These are phyloP conservation scores for Drosophila sechellia DNA, from an alignment of 1,140 invertebrate genomes.

Conservation along the genomic window DNA sequence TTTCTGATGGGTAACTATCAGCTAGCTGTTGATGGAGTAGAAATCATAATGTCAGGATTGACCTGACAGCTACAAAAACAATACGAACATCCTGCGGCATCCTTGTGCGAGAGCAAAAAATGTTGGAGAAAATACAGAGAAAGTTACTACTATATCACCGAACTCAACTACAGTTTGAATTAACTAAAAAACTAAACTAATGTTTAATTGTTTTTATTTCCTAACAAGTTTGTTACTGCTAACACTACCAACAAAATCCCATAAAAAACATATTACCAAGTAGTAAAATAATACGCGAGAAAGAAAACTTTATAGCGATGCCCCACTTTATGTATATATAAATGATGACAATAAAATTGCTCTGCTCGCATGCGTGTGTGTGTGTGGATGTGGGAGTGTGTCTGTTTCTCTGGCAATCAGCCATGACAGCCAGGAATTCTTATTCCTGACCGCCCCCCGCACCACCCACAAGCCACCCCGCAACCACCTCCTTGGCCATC, in stretches of 20 bases:
- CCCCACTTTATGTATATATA: slow-evolving; percentile 46
- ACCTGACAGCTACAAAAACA: slow-evolving; percentile 31
- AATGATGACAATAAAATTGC: slow-evolving; percentile 52
- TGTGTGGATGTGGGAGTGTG: slow-evolving; percentile 20
- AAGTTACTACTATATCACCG: background rate
- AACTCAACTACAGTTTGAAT: too few species aligned
- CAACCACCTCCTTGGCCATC: slow-evolving; percentile 4
- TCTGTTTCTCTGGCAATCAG: slow-evolving; percentile 38
- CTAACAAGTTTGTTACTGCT: too few species aligned
- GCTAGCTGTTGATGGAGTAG: slow-evolving; percentile 30
- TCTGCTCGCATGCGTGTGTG: slow-evolving; percentile 17
- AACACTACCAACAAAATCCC: too few species aligned
- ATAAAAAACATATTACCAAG: background rate
- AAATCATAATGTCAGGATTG: slow-evolving; percentile 48
- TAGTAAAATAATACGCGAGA: background rate
- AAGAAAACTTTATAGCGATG: slow-evolving; percentile 8
- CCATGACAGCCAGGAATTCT: slow-evolving; percentile 46
- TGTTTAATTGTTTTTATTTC: too few species aligned
- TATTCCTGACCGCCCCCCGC: background rate
- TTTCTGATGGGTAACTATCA: background rate
- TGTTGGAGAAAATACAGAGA: background rate
- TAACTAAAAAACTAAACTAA: too few species aligned
- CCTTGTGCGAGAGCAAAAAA: slow-evolving; percentile 24
- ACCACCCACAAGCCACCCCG: background rate
- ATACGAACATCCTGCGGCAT: slow-evolving; percentile 10